Evolutionary conservation across 2,888 invertebrate species (phyloP).

Genomic region (Limenitis camilla): DNA sequence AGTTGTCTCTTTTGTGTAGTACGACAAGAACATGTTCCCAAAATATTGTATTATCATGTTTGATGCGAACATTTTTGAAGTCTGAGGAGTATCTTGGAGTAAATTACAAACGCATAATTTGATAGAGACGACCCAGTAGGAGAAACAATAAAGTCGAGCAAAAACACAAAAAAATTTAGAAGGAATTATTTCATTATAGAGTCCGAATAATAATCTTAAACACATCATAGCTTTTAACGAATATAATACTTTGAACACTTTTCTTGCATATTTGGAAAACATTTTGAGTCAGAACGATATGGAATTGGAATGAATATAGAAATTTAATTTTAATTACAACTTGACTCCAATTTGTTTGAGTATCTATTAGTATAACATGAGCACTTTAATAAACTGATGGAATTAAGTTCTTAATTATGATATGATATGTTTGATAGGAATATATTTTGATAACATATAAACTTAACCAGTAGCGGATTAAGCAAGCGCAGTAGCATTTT

Average conservation of each 20-base stretch:
- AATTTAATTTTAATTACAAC: not conserved
- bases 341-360: slow-evolving; percentile 5
- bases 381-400: slow-evolving; percentile 4
- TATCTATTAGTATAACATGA: slow-evolving; percentile 4
- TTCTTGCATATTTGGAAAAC: not conserved
- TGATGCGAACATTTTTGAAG: not conserved
- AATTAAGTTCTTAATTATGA: not conserved
- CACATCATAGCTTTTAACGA: slow-evolving; percentile 7
- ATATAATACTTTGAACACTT: not conserved
- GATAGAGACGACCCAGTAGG: not conserved
- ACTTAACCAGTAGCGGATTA: too few species aligned
- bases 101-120: not conserved
- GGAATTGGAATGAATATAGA: not conserved
- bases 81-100: not conserved
- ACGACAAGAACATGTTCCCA: slow-evolving; percentile 2
- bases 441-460: not conserved
- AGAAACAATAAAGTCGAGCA: slow-evolving; percentile 1
- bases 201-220: slow-evolving; percentile 12
- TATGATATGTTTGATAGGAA: not conserved
- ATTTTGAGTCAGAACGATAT: not conserved
- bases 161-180: slow-evolving; percentile 3
- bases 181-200: not conserved
- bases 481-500: too few species aligned
- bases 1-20: not conserved
- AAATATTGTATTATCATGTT: slow-evolving; percentile 4